These are phyloP conservation scores for Polymixis flavicincta DNA, from an alignment of 2,888 invertebrate species.

Conservation along the genomic window DNA sequence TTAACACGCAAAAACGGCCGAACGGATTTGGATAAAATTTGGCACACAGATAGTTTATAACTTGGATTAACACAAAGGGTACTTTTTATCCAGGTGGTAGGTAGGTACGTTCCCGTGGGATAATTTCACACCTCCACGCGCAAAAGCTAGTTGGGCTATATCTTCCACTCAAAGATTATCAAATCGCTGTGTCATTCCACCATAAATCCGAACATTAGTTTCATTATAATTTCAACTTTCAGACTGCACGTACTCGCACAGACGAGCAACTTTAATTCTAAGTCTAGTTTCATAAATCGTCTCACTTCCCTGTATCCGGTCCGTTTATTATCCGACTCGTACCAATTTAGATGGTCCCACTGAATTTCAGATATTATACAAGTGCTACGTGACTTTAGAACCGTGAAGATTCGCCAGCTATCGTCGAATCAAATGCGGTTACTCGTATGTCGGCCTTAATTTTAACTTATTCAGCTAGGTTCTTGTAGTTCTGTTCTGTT, in stretches of 20 bases:
- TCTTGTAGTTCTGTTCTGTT: conserved; percentile 30
- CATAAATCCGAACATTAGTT: conserved; percentile 41
- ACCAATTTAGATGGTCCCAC: conserved; percentile 79
- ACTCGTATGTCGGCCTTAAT: conserved; percentile 67
- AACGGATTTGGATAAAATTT: no score
- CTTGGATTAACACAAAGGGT: no score
- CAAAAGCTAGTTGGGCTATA: background rate
- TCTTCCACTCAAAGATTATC: background rate
- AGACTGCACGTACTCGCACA: conserved; percentile 60
- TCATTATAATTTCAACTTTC: conserved; percentile 64
- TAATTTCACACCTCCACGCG: no score
- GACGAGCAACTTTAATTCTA: conserved; percentile 68
- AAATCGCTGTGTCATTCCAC: background rate
- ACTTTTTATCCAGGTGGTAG: no score
- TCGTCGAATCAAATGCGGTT: conserved; percentile 74
- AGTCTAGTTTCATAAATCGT: conserved; percentile 77
- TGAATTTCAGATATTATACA: conserved; percentile 81
- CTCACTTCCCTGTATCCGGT: conserved; percentile 75
- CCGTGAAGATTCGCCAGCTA: conserved; percentile 68
- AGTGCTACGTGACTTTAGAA: conserved; percentile 80
- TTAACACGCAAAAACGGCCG: no score
- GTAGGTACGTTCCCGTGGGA: no score
- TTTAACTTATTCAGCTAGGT: conserved; percentile 65
- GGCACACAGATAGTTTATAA: no score
- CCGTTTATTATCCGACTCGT: conserved; percentile 80